Evolutionary conservation across 2,113 vertebrate genomes (phyloP).

Genomic region (Rana temporaria): DNA sequence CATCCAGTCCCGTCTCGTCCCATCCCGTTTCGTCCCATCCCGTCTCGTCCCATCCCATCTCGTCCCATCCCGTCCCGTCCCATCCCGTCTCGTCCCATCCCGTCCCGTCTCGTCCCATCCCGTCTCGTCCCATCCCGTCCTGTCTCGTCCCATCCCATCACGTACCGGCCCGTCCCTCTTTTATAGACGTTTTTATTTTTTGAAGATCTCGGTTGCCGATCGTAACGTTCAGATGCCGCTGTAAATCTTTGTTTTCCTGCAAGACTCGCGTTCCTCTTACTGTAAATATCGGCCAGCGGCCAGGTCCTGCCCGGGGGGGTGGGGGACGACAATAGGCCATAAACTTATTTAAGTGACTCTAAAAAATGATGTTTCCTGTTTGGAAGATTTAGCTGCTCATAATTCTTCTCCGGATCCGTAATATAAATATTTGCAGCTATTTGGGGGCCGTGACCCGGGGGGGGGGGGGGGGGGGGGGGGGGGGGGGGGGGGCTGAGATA

Average conservation of each 20-base stretch:
- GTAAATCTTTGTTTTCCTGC: slow-evolving; percentile 54
- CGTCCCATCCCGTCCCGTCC: too few species aligned
- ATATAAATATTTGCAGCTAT: slow-evolving; percentile 32
- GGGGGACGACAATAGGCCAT: slow-evolving; percentile 36
- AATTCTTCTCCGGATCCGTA: slow-evolving; percentile 36
- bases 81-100: too few species aligned
- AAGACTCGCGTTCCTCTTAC: slow-evolving; percentile 35
- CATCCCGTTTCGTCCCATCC: too few species aligned
- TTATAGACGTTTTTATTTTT: slow-evolving; percentile 50
- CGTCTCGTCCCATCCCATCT: too few species aligned
- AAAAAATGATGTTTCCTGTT: slow-evolving; percentile 52
- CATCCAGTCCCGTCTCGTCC: too few species aligned
- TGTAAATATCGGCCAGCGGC: slow-evolving; percentile 44
- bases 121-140: too few species aligned
- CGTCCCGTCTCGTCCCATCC: too few species aligned
- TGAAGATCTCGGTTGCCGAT: slow-evolving; percentile 22
- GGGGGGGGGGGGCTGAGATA: too few species aligned
- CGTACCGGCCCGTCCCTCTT: too few species aligned
- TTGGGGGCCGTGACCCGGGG: slow-evolving; percentile 43
- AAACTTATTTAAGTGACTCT: slow-evolving; percentile 43
- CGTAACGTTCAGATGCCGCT: slow-evolving; percentile 18
- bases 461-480: too few species aligned
- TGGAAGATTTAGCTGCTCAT: slow-evolving; percentile 44
- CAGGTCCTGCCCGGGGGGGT: slow-evolving; percentile 31
- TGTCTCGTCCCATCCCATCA: too few species aligned